Evolutionary conservation across 2,113 vertebrate genomes (phyloP).

Genomic region (Neoarius graeffei): DNA sequence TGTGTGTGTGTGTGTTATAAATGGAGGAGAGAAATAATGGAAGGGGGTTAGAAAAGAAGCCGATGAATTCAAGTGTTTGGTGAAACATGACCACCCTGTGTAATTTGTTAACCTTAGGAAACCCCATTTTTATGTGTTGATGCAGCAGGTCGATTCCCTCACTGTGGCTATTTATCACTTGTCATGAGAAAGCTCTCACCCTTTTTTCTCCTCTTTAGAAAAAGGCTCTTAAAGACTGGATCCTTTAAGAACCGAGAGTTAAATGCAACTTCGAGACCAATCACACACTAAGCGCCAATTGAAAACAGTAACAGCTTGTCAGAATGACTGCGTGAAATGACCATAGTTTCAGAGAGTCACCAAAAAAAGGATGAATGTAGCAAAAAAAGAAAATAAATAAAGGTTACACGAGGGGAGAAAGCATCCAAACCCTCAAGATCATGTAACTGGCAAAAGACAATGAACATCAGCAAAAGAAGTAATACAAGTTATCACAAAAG

Average conservation of each 20-base stretch:
- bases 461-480: background rate
- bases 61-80: slow-evolving; percentile 31
- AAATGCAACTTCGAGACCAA: background rate
- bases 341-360: background rate
- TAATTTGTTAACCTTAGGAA: slow-evolving; percentile 61
- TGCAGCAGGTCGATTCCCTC: slow-evolving; percentile 72
- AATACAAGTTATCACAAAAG: background rate
- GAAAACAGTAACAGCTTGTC: background rate
- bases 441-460: background rate
- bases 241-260: background rate
- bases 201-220: background rate
- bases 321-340: background rate
- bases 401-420: background rate
- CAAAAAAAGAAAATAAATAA: background rate
- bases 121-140: slow-evolving; percentile 72
- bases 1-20: background rate
- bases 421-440: background rate
- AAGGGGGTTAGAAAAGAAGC: slow-evolving; percentile 9
- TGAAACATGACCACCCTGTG: slow-evolving; percentile 40
- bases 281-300: background rate
- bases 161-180: slow-evolving; percentile 71
- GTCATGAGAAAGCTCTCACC: background rate
- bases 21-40: background rate
- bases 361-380: background rate
- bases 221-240: background rate